These are phyloP conservation scores for Ianthella basta DNA, from an alignment of 37 sponge, comb jelly and placozoan species.

Conservation along the genomic window DNA sequence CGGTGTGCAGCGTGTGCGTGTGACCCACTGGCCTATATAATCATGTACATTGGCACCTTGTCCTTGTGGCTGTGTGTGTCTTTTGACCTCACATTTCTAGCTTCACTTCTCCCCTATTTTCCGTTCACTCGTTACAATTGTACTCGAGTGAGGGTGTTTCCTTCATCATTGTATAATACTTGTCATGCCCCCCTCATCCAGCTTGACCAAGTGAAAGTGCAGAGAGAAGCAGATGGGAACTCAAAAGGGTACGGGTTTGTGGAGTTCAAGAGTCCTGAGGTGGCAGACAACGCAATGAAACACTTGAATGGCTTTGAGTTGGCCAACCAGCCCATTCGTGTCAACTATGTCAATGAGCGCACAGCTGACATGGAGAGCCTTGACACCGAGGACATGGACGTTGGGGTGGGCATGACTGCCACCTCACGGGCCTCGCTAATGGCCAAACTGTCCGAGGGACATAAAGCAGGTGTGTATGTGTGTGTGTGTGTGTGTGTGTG, in stretches of 20 bases:
- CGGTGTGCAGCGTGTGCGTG: too few species aligned
- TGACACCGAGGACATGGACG: constrained; percentile 87
- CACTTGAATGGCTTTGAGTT: constrained; percentile 97
- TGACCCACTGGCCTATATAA: too few species aligned
- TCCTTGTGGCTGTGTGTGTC: too few species aligned
- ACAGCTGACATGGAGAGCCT: constrained; percentile 59
- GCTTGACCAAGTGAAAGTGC: constrained; percentile 79
- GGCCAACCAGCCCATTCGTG: constrained; percentile 88
- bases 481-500: not conserved
- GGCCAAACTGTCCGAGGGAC: constrained; percentile 89
- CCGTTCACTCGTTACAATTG: too few species aligned
- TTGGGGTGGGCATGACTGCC: constrained; percentile 93
- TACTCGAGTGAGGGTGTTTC: too few species aligned
- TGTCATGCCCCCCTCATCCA: too few species aligned
- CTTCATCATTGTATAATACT: too few species aligned
- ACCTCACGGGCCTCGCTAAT: constrained; percentile 87
- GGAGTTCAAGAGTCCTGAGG: constrained; percentile 85
- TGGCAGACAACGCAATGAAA: constrained; percentile 86
- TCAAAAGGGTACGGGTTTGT: constrained; percentile 93
- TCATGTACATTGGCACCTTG: too few species aligned
- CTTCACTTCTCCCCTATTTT: too few species aligned
- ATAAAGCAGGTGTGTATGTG: constrained; percentile 73
- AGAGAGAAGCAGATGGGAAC: constrained; percentile 75
- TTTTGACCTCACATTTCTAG: too few species aligned
- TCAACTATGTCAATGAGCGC: constrained; percentile 88